Percentiles rank a stretch among this genome's conserved stretches.
Evolutionary conservation across 2,113 vertebrate genomes (phyloP).

Genomic region (Hippocampus zosterae): DNA sequence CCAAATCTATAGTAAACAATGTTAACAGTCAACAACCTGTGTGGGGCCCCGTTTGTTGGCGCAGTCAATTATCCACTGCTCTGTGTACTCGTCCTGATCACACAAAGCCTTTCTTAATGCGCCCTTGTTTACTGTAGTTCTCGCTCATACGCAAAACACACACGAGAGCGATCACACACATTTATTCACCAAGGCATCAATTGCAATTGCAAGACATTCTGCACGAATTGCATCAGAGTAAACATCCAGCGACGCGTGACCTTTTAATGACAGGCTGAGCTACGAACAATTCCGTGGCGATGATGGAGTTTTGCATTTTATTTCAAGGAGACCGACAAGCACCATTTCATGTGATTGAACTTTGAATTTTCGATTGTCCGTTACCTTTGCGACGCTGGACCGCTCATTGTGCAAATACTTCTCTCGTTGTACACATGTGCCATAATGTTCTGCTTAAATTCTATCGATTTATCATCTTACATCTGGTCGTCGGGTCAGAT

Average conservation of each 20-base stretch:
- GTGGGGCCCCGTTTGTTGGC: slow-evolving; percentile 3
- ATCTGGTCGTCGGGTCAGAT: background rate
- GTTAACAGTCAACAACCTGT: slow-evolving; percentile 18
- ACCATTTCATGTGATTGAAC: background rate
- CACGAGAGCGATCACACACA: background rate
- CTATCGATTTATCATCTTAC: background rate
- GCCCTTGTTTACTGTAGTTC: slow-evolving; percentile 4
- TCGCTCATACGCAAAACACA: background rate
- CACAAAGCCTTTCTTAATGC: slow-evolving; percentile 22
- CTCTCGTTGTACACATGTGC: too few species aligned
- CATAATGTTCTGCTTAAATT: background rate
- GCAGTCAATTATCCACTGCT: slow-evolving; percentile 17
- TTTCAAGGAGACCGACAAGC: background rate
- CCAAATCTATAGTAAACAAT: slow-evolving; percentile 16
- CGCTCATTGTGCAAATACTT: too few species aligned
- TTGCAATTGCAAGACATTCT: slow-evolving; percentile 37
- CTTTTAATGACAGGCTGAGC: slow-evolving; percentile 27
- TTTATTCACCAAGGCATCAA: slow-evolving; percentile 1
- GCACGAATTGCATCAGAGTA: slow-evolving; percentile 55
- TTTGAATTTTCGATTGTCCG: too few species aligned
- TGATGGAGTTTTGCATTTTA: background rate
- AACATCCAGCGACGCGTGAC: slow-evolving; percentile 41
- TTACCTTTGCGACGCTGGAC: too few species aligned
- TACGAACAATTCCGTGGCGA: background rate
- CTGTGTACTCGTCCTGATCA: slow-evolving; percentile 19